phyloP scores from a whole-genome alignment of 2,797 vertebrate species.

The Avahi laniger region DNA sequence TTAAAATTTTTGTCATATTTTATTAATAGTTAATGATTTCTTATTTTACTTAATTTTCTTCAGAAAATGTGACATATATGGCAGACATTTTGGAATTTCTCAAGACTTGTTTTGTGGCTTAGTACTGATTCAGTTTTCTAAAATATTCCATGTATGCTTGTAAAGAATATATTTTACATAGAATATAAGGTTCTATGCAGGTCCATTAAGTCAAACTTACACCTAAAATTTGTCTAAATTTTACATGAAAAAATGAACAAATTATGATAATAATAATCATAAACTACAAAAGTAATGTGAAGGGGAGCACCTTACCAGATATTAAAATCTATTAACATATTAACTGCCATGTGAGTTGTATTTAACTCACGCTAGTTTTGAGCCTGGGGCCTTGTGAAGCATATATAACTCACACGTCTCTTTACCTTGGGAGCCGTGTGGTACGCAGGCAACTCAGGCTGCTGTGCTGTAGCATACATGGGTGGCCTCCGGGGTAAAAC shows the following conservation, averaged over 20 bases:
- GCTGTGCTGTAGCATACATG: no score
- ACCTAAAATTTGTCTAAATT: not conserved
- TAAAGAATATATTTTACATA: not conserved
- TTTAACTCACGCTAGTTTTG: no score
- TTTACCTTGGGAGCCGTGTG: no score
- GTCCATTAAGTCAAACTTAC: not conserved
- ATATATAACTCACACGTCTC: no score
- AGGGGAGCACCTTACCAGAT: not conserved
- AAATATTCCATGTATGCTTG: not conserved
- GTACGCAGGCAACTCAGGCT: no score
- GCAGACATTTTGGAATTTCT: not conserved
- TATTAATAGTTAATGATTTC: not conserved
- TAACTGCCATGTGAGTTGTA: no score
- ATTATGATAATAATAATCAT: not conserved
- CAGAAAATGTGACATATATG: not conserved
- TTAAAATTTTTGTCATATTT: not conserved
- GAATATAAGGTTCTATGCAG: not conserved
- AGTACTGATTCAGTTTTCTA: not conserved
- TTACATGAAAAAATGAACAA: not conserved
- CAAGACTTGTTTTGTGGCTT: not conserved
- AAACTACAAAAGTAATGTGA: not conserved
- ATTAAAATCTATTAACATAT: not conserved
- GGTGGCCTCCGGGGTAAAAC: no score
- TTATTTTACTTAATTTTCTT: slow-evolving; percentile 39
- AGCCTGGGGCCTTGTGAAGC: no score